Evolutionary conservation across 2,113 vertebrate genomes (phyloP).

Genomic region (Microcebus murinus): DNA sequence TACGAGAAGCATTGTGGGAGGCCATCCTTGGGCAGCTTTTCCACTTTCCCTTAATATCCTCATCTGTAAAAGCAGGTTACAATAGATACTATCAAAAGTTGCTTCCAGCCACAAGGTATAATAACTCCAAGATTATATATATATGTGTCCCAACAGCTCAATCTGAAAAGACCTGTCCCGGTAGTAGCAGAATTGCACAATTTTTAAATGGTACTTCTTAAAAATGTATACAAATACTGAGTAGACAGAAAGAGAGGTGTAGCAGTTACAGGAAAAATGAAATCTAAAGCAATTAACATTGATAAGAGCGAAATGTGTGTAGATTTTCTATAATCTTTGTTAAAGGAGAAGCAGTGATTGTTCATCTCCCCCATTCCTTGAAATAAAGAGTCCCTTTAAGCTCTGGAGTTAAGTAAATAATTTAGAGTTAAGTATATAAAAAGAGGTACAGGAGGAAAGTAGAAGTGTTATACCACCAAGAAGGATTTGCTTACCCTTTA

Average conservation of each 20-base stretch:
- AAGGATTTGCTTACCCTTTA: not conserved
- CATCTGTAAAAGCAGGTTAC: not conserved
- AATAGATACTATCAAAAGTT: not conserved
- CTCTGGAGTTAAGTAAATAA: not conserved
- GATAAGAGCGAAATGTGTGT: not conserved
- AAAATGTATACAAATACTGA: not conserved
- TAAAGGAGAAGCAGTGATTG: not conserved
- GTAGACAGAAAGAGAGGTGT: not conserved
- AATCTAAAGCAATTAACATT: not conserved
- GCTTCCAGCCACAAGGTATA: not conserved
- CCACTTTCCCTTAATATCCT: not conserved
- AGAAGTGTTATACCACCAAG: not conserved
- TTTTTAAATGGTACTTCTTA: not conserved
- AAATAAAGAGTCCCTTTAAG: not conserved
- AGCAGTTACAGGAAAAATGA: not conserved
- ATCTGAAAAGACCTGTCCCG: not conserved
- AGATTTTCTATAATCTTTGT: not conserved
- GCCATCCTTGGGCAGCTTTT: accelerated
- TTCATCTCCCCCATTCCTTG: not conserved
- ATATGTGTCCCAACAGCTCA: not conserved
- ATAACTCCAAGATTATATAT: not conserved
- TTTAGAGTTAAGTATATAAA: not conserved
- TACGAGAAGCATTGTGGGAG: accelerated
- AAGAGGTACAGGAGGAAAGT: not conserved
- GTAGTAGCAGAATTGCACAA: too few relatives aligned